Evolutionary conservation across 2,888 invertebrate species (phyloP), one percentile per base, ranked within the genome.

Genomic region (Hemaris fuciformis): DNA sequence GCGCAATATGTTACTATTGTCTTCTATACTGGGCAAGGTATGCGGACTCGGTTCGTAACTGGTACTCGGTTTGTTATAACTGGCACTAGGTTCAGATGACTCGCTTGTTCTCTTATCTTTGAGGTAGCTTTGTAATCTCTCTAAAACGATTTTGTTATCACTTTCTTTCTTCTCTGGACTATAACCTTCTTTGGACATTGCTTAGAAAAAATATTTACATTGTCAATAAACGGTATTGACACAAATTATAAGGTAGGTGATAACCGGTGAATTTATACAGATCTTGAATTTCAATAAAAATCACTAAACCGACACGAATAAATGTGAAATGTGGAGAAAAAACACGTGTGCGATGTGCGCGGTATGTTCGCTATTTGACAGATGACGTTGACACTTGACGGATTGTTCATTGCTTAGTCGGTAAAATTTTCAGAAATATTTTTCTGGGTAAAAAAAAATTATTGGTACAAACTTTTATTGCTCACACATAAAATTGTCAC

Each of bases 101-200:
- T 93, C 93, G 0, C 82, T 80, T 53, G 81, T 88, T 63, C 79
- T 87, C 71, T 92, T 93, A 72, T 93, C 93, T 80, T 93, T 93
- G 45, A 93, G 73, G 76, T 87, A 93, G 3, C 86, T 81, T 66
- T 93, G 93, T 64, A 93, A 81, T 81, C 86, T 87, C 69, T 93
- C 93, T 64, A 93, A 77, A 61, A 93, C 93, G 22, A 88, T 85
- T 87, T 93, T 93, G 71, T 81, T 92, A 70, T 93, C 92, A 66
- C 86, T 82, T 80, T 92, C 92, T 83, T 88, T 93, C 74, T 88
- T 89, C 72, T 91, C 91, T 64, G 86, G 78, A 80, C 79, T 86
- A 88, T 91, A 91, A 89, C 91, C 91, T 87, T 92, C 92, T 84
- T 87, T 91, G 74, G 92, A 90, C 92, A 92, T 92, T 61, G 81